A percentile compares a stretch with the other conserved stretches of the same genome.
These are phyloP conservation scores for Egretta garzetta DNA, from an alignment of 2,113 vertebrate species.

Conservation along the genomic window DNA sequence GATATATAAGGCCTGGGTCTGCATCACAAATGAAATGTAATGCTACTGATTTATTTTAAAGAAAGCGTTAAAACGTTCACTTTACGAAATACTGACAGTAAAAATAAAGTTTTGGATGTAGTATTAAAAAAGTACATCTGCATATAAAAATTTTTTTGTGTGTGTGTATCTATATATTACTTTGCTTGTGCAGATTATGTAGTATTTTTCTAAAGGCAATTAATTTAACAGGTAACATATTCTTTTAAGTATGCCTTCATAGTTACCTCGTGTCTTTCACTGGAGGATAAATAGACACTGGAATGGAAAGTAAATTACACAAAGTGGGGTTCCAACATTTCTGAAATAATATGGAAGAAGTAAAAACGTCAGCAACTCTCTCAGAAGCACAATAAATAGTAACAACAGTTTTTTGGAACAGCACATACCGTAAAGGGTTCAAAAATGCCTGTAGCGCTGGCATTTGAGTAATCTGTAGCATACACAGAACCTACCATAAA, in stretches of 20 bases:
- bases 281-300: conserved; percentile 86
- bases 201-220: not conserved
- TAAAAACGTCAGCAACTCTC: not conserved
- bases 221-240: not conserved
- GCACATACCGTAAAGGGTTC: conserved; percentile 87
- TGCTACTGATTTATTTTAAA: not conserved
- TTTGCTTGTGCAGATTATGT: not conserved
- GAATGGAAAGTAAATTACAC: conserved; percentile 85
- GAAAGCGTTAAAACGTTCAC: not conserved
- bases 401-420: not conserved
- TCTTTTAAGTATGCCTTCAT: not conserved
- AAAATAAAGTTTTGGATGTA: not conserved
- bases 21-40: not conserved
- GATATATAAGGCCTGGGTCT: not conserved
- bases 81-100: not conserved
- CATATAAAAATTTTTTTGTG: not conserved
- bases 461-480: conserved; percentile 96
- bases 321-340: conserved; percentile 90
- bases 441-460: conserved; percentile 91
- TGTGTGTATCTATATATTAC: not conserved
- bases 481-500: conserved; percentile 81
- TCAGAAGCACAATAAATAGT: not conserved
- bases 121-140: not conserved
- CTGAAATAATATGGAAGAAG: conserved; percentile 71
- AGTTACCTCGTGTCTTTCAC: conserved; percentile 91